Base-by-base conservation (phyloP, 2,888 invertebrate genomes). In the Agriopis aurantiaria region DNA sequence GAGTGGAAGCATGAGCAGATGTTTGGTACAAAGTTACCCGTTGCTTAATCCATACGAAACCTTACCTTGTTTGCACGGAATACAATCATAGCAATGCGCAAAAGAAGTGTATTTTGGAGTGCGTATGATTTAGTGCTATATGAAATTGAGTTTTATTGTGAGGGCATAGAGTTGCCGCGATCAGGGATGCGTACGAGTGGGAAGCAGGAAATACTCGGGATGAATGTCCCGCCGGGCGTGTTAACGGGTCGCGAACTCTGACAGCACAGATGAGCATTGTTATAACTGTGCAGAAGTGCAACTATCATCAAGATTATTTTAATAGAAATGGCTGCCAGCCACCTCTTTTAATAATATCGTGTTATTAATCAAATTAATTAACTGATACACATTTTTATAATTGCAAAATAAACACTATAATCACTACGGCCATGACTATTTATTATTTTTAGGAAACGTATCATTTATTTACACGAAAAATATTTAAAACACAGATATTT, bases 161-260 rank as follows among this genome's bases (percentile, higher is more conserved):
- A 62, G 33, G 62, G 41, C 11, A 14, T 56, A 65, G 40, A 52
- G 51, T 33, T 17, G n/a, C 40, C 8, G 66, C 41, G 9, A 58
- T 51, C 17, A 9, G 10, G 12, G 60, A 76, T 78, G 78, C 80
- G 77, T 80, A 75, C 75, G 75, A 78, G 81, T 79, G 70, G 78
- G 78, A 77, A 73, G 79, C 69, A 74, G 82, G 81, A 81, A 82
- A 80, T 79, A 76, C 79, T 79, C 76, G 62, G 75, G 72, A 73
- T 76, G 70, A 74, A 72, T 78, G 77, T 79, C 81, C 80, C 85
- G 79, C 73, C 79, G 84, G 83, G 81, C 80, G 83, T 82, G 84
- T 82, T 83, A 82, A 83, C 81, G 81, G 75, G 73, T 56, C 66
- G 51, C 72, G 61, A 68, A 64, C 68, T 72, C 68, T 40, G 66